A percentile compares a stretch with the other conserved stretches of the same genome.
phyloP scores from a whole-genome alignment of 1,140 invertebrate species.

The Hypothenemus hampei region DNA sequence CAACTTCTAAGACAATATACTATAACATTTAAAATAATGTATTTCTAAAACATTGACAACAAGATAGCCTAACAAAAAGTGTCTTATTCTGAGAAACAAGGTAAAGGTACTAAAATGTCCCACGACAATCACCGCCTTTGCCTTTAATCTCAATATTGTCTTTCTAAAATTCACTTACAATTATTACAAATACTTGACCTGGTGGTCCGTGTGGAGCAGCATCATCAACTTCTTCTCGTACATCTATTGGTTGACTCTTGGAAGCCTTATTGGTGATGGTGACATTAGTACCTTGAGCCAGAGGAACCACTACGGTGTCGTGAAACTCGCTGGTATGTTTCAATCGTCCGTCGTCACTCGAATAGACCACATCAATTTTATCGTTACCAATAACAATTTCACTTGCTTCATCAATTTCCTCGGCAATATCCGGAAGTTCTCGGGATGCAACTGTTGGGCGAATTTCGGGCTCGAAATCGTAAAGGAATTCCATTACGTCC shows the following conservation, averaged over 20 bases:
- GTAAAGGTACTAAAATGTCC: no score
- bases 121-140: no score
- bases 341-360: constrained; percentile 4
- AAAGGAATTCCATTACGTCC: constrained; percentile 12
- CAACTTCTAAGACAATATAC: no score
- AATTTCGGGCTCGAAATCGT: constrained; percentile 17
- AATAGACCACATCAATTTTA: not conserved
- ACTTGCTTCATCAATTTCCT: constrained; percentile 2
- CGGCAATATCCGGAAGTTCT: constrained; percentile 29
- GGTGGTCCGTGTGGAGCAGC: constrained; percentile 15
- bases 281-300: constrained; percentile 10
- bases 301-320: constrained; percentile 28
- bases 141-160: no score
- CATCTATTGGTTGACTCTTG: no score
- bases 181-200: constrained; percentile 48
- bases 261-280: constrained; percentile 27
- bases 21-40: no score
- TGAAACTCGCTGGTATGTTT: constrained; percentile 34
- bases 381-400: constrained; percentile 6
- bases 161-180: constrained; percentile 41
- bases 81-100: no score
- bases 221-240: not conserved
- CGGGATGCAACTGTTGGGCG: constrained; percentile 1
- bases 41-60: no score
- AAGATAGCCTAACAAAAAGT: no score